These are phyloP conservation scores for Amblyornis subalaris DNA, from an alignment of 2,113 vertebrate species.

Conservation along the genomic window DNA sequence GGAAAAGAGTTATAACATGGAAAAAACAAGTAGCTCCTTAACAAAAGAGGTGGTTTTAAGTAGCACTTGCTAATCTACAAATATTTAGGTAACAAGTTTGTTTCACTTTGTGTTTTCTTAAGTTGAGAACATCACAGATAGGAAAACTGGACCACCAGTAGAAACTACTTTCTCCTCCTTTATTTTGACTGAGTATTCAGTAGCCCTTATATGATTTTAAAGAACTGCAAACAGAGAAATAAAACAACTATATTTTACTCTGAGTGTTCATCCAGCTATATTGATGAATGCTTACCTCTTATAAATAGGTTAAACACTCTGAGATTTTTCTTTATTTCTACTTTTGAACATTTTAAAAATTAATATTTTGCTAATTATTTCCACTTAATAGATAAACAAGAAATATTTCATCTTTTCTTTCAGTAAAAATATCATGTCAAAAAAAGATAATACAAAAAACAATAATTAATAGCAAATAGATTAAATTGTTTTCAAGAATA, in stretches of 20 bases:
- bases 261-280: background rate
- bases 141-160: background rate
- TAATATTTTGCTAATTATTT: background rate
- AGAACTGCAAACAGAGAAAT: background rate
- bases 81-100: background rate
- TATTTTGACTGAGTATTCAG: background rate
- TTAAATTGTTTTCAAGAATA: background rate
- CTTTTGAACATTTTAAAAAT: background rate
- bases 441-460: background rate
- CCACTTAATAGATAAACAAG: background rate
- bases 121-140: background rate
- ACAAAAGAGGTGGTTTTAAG: background rate
- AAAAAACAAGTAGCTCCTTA: background rate
- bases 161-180: background rate
- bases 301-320: background rate
- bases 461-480: background rate
- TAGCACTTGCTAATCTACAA: background rate
- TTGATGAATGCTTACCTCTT: background rate
- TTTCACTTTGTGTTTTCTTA: background rate
- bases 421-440: background rate
- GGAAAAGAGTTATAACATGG: background rate
- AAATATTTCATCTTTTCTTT: background rate
- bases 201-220: background rate
- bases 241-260: background rate
- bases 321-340: background rate